Conservation (phyloP, 2,113 vertebrate genomes). For the Tupaia chinensis region DNA sequence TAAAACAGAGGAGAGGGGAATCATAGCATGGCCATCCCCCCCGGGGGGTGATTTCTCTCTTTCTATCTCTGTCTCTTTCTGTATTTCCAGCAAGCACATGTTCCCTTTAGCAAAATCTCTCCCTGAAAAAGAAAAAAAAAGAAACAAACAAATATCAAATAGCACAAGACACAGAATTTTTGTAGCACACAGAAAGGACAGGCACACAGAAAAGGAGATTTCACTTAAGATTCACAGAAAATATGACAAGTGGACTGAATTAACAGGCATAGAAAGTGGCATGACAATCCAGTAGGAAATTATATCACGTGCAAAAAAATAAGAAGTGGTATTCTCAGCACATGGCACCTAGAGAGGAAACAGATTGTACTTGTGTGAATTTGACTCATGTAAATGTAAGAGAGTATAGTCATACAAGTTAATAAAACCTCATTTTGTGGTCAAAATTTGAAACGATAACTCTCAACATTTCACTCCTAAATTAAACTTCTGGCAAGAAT, state of each 20-base stretch:
- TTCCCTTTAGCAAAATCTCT: too few relatives aligned
- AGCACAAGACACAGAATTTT: accelerated
- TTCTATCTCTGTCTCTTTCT: too few relatives aligned
- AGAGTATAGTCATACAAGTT: not conserved
- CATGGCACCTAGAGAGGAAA: not conserved
- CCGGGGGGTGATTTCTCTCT: too few relatives aligned
- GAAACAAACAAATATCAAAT: not conserved
- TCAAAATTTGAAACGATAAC: not conserved
- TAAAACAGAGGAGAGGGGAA: too few relatives aligned
- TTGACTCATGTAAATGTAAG: not conserved
- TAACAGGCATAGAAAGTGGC: not conserved
- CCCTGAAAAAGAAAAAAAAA: too few relatives aligned
- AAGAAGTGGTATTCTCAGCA: too few relatives aligned
- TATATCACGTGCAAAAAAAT: not conserved
- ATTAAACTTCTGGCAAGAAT: not conserved
- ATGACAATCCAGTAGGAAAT: not conserved
- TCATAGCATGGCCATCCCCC: too few relatives aligned
- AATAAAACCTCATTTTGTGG: not conserved
- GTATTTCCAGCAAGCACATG: too few relatives aligned
- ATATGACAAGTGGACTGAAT: not conserved
- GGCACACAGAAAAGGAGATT: not conserved
- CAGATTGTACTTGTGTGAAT: too few relatives aligned
- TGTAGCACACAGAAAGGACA: not conserved
- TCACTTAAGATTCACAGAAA: not conserved
- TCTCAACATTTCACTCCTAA: not conserved